Evolutionary conservation across 2,888 invertebrate species (phyloP).

Genomic region (Smittia aterrima): DNA sequence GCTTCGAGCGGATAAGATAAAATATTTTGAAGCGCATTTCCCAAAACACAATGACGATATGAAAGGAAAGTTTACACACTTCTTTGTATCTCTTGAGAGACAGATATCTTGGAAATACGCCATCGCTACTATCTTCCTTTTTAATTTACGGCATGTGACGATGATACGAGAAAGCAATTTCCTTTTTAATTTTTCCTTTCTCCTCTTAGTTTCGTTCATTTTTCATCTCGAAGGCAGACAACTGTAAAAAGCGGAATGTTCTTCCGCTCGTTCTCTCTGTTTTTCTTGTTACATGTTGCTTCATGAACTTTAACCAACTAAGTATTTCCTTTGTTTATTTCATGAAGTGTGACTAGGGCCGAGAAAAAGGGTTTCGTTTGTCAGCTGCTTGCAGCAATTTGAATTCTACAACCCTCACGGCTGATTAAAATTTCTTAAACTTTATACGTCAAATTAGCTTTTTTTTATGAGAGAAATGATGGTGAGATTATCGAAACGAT

Average conservation of each 20-base stretch:
- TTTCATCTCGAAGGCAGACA: neutral
- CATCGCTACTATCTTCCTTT: neutral
- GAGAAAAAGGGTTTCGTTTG: too few species aligned
- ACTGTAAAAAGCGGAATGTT: neutral
- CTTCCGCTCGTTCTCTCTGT: neutral
- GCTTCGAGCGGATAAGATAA: neutral
- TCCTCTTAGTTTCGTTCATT: neutral
- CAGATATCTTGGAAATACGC: conserved; percentile 1
- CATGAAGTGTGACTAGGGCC: neutral
- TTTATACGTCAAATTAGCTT: too few species aligned
- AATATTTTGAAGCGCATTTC: neutral
- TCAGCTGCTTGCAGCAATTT: too few species aligned
- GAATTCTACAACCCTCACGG: too few species aligned
- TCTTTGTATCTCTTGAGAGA: neutral
- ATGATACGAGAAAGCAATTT: conserved; percentile 23
- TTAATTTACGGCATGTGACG: neutral
- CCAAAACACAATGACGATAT: neutral
- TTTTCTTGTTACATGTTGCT: conserved; percentile 3
- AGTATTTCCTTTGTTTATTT: neutral
- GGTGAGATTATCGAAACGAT: too few species aligned
- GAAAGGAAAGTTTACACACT: neutral
- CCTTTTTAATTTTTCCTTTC: conserved; percentile 2
- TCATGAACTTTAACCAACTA: neutral
- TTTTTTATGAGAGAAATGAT: too few species aligned
- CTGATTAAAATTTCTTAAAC: too few species aligned